Base-by-base conservation (phyloP, 2,888 invertebrate species). In the Suillia variegata region DNA sequence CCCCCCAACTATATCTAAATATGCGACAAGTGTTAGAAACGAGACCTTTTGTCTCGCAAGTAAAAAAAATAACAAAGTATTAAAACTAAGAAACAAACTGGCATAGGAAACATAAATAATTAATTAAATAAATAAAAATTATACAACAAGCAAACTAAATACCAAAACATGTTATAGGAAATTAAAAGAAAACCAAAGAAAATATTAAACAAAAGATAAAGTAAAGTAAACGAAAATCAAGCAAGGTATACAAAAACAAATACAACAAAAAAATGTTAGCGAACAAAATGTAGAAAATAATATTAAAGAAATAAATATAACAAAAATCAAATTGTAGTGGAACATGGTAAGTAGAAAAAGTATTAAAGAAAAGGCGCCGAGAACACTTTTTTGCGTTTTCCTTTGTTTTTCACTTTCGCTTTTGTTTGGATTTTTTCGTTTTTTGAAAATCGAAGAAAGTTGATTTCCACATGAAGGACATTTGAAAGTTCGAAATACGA, bases 131-230 rank as follows among this genome's bases (percentile, higher is more conserved):
- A 12, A 15, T 31, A 50, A 4, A 4, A 13, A 38, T 13, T 13
- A 38, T n/a, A 4, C 4, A 45, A 45, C 17, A 45, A 17, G 18
- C 4, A 38, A 38, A 5, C 13, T n/a, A 38, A 5, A 38, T 26
- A 22, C 49, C 15, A 54, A 59, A 59, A 42, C 54, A 45, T 54
- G 45, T 59, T 59, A 54, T 59, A 54, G 59, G 59, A 54, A 59
- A 50, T 59, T 26, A 42, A 59, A 54, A 59, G 24, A 6, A 26
- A 26, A 26, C 26, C 5, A 26, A 26, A 26, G 10, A 5, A 45
- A 38, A n/a, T 4, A 38, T 4, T n/a, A n/a, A n/a, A 13, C 6
- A 13, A 4, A 38, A 38, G 15, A n/a, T 38, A 13, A 38, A n/a
- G 38, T 13, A n/a, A 8, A 38, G 10, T 26, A 26, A 26, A 26